These are phyloP conservation scores for Ips typographus DNA, from an alignment of 1,140 invertebrate genomes.

Conservation along the genomic window DNA sequence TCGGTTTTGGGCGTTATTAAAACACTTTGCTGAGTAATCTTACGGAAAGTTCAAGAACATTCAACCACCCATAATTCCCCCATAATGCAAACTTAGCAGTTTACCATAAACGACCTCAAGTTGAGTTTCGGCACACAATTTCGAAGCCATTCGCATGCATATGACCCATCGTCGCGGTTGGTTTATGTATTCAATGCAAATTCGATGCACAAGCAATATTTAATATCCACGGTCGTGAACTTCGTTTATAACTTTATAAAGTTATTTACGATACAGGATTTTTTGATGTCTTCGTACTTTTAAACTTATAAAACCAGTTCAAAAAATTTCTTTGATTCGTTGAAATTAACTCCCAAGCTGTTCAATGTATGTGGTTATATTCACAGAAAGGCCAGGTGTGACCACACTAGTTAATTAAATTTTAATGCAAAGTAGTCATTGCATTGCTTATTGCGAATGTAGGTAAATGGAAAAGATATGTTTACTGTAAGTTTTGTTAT, in stretches of 20 bases:
- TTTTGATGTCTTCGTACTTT: no score
- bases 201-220: conserved; percentile 23
- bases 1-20: neutral
- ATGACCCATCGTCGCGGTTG: conserved; percentile 21
- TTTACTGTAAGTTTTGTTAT: no score
- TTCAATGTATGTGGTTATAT: no score
- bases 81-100: conserved; percentile 29
- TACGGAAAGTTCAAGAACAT: conserved; percentile 3
- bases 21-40: conserved; percentile 9
- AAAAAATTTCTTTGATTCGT: neutral
- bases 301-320: neutral
- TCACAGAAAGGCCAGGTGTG: no score
- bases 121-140: conserved; percentile 26
- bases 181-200: conserved; percentile 27
- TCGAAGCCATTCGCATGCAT: conserved; percentile 26
- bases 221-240: conserved; percentile 10
- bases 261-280: neutral
- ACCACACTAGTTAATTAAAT: no score
- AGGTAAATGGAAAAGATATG: no score
- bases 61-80: conserved; percentile 13
- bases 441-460: no score
- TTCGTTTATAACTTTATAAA: conserved; percentile 22
- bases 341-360: neutral
- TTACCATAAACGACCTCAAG: conserved; percentile 20
- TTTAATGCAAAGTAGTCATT: no score